Conservation (phyloP, 2,888 invertebrate species). For the Aporophyla nigra region DNA sequence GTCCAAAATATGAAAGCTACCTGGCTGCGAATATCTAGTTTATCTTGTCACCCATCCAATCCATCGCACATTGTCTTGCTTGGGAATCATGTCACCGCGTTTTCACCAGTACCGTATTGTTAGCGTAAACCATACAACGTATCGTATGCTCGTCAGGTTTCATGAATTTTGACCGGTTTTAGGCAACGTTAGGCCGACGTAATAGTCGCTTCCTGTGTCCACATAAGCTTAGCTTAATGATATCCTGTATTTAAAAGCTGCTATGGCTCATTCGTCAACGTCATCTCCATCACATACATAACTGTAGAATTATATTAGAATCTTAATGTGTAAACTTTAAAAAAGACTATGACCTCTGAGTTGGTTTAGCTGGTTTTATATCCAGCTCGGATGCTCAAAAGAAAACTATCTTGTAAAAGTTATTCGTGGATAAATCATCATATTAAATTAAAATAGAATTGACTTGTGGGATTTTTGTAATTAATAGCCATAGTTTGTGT, state of each 20-base stretch:
- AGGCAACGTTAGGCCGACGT: slow-evolving; percentile 5
- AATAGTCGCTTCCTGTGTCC: slow-evolving; percentile 21
- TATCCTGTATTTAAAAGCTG: slow-evolving; percentile 8
- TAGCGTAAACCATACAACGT: slow-evolving; percentile 6
- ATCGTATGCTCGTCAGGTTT: slow-evolving; percentile 28
- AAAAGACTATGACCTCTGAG: slow-evolving; percentile 7
- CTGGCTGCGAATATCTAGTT: slow-evolving; percentile 2
- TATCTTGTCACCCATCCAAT: slow-evolving; percentile 17
- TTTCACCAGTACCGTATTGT: neutral
- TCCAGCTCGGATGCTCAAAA: neutral
- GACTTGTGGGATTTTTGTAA: too few species aligned
- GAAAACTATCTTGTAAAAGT: neutral
- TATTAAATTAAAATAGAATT: neutral
- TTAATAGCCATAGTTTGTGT: too few species aligned
- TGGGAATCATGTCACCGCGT: slow-evolving; percentile 23
- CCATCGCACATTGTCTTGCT: slow-evolving; percentile 14
- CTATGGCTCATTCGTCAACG: neutral
- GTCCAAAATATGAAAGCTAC: neutral
- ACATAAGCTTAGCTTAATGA: slow-evolving; percentile 9
- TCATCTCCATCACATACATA: neutral
- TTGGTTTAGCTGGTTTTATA: neutral
- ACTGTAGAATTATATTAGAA: slow-evolving; percentile 12
- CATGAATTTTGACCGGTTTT: slow-evolving; percentile 12
- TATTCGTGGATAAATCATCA: neutral
- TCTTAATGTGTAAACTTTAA: slow-evolving; percentile 15